Base-by-base conservation (phyloP, 2,113 vertebrate species). In the Callionymus lyra region DNA sequence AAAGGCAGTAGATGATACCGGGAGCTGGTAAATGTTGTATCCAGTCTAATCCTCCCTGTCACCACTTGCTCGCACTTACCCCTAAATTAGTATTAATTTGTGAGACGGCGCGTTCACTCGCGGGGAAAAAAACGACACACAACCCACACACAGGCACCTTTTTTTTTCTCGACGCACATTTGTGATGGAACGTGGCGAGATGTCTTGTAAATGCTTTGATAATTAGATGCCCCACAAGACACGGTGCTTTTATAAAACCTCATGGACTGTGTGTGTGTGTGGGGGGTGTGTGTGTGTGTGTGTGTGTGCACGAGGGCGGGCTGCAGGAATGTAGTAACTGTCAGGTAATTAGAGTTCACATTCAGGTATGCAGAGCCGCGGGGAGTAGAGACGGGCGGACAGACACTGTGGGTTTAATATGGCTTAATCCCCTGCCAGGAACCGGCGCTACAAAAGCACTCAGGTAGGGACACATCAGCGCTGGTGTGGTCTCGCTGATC, bases 401-500 rank as follows among this genome's bases (percentile, higher is more conserved):
- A 55, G 57, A 68, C 53, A 50, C 49, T 6, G 50, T 41, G 34
- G 65, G 65, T 65, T 76, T 54, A 54, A 57, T 51, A 53, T 47
- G 45, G 56, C 52, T 63, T 65, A 64, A 74, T 73, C 65, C 41
- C 56, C 63, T 59, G 59, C 65, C 68, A 68, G 63, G 67, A 53
- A 50, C 53, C 52, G 16, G 53, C 59, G 63, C 79, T 64, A 71
- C 69, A 77, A 68, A 73, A 71, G 69, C 71, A 53, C 58, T 77
- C 80, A 66, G 72, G 72, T 65, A 65, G 53, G 53, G 43, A 73
- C 70, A 64, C 43, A 70, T 70, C 63, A 47, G 69, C 69, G 60
- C 63, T 34, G 39, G 71, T 75, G 74, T 70, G 67, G 73, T 73
- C 70, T 54, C 53, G 2, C 6, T 62, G 74, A 81, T 78, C 76